These are phyloP conservation scores for Luffia ferchaultella DNA, from an alignment of 2,888 invertebrate genomes.

Conservation along the genomic window DNA sequence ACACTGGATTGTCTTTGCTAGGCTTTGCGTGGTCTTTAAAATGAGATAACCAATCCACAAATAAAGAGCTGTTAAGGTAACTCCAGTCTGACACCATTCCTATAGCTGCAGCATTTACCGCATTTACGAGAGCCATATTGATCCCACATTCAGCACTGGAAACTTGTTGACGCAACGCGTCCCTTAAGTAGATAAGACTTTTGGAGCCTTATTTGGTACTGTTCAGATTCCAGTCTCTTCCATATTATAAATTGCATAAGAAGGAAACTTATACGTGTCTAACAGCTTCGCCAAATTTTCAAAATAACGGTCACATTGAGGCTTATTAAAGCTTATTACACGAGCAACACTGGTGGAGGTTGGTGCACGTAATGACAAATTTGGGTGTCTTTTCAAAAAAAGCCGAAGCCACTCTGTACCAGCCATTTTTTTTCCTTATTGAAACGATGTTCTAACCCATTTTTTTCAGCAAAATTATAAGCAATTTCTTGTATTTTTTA, in stretches of 20 bases:
- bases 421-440: slow-evolving; percentile 7
- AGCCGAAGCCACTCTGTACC: slow-evolving; percentile 9
- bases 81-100: slow-evolving; percentile 13
- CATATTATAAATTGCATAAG: slow-evolving; percentile 2
- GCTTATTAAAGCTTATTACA: slow-evolving; percentile 12
- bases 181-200: slow-evolving; percentile 9
- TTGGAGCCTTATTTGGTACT: slow-evolving; percentile 3
- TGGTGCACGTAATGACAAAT: slow-evolving; percentile 11
- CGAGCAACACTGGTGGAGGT: slow-evolving; percentile 12
- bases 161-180: slow-evolving; percentile 15
- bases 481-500: slow-evolving; percentile 9
- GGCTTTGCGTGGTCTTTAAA: slow-evolving; percentile 12
- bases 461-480: slow-evolving; percentile 8
- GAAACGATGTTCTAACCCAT: slow-evolving; percentile 9
- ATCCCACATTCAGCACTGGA: slow-evolving; percentile 16
- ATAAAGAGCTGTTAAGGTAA: slow-evolving; percentile 13
- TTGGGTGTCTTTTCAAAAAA: slow-evolving; percentile 5
- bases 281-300: slow-evolving; percentile 5
- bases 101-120: slow-evolving; percentile 6
- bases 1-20: slow-evolving; percentile 12
- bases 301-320: slow-evolving; percentile 8
- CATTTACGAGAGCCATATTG: slow-evolving; percentile 12
- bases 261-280: slow-evolving; percentile 3
- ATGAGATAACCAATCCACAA: slow-evolving; percentile 14
- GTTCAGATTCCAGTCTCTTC: background rate